Evolutionary conservation across 2,113 vertebrate species (phyloP).

Genomic region (Ancistrus triradiatus): DNA sequence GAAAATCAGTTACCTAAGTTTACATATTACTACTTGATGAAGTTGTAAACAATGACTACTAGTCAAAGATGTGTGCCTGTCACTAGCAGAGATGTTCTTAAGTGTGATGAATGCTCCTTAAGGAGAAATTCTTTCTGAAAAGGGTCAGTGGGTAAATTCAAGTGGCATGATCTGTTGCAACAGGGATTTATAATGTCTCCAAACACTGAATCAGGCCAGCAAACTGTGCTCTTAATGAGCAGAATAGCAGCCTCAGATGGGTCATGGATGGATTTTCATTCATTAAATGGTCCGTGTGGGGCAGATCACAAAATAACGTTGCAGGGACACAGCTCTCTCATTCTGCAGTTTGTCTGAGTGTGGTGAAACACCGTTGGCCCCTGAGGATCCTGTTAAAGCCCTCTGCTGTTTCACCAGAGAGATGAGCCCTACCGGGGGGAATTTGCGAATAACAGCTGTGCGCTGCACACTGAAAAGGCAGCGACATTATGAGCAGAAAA

Average conservation of each 20-base stretch:
- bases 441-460: constrained; percentile 16
- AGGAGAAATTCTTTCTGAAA: constrained; percentile 26
- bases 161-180: constrained; percentile 12
- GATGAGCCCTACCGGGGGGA: constrained; percentile 14
- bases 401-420: constrained; percentile 9
- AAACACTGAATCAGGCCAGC: constrained; percentile 15
- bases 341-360: constrained; percentile 1
- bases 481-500: too few species aligned
- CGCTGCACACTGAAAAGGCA: constrained; percentile 8
- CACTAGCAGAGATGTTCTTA: background rate
- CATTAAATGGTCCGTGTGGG: constrained; percentile 13
- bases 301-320: background rate
- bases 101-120: constrained; percentile 3
- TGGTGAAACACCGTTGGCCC: constrained; percentile 8
- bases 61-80: too few species aligned
- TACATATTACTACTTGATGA: too few species aligned
- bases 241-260: constrained; percentile 4
- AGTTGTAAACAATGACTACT: too few species aligned
- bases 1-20: too few species aligned
- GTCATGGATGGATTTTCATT: constrained; percentile 27
- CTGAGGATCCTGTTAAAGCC: constrained; percentile 14
- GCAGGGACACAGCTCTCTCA: background rate
- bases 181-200: constrained; percentile 19
- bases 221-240: constrained; percentile 38
- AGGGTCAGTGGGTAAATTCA: constrained; percentile 13